phyloP scores from a whole-genome alignment of 1,140 invertebrate species.

The Drosophila albomicans region DNA sequence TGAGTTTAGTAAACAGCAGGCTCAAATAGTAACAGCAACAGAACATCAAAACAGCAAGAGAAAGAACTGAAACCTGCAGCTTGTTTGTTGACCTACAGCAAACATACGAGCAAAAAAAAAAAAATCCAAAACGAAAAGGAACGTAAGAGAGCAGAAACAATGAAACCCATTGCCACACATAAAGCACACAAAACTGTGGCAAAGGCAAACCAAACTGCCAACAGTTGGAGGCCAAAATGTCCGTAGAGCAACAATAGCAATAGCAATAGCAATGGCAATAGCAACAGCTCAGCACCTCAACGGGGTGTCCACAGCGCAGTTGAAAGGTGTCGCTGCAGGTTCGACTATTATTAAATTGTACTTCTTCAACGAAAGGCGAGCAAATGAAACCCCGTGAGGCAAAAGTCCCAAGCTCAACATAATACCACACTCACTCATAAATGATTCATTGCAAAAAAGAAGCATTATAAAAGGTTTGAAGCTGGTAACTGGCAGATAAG shows the following conservation, averaged over 20 bases:
- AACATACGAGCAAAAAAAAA: constrained; percentile 17
- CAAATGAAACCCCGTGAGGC: not conserved
- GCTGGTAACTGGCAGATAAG: not conserved
- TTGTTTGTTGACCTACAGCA: constrained; percentile 42
- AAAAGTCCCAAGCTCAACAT: too few species aligned
- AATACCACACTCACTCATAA: not conserved
- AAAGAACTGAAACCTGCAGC: constrained; percentile 29
- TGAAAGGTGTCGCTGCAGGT: constrained; percentile 19
- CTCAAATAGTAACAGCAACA: constrained; percentile 15
- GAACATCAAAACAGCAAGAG: not conserved
- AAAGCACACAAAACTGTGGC: constrained; percentile 27
- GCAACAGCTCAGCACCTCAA: constrained; percentile 4
- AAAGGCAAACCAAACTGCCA: not conserved
- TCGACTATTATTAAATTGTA: constrained; percentile 21
- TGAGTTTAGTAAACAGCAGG: constrained; percentile 27
- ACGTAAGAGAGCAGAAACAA: constrained; percentile 12
- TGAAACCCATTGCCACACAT: constrained; percentile 30
- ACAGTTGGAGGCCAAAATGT: constrained; percentile 13
- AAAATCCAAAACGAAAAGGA: not conserved
- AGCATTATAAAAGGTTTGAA: not conserved
- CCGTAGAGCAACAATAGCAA: not conserved
- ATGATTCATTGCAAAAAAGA: not conserved
- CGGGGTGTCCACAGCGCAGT: not conserved
- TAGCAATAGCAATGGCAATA: not conserved
- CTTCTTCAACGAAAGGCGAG: not conserved